Base-by-base conservation (phyloP, 2,797 vertebrate genomes). In the Podargus strigoides region DNA sequence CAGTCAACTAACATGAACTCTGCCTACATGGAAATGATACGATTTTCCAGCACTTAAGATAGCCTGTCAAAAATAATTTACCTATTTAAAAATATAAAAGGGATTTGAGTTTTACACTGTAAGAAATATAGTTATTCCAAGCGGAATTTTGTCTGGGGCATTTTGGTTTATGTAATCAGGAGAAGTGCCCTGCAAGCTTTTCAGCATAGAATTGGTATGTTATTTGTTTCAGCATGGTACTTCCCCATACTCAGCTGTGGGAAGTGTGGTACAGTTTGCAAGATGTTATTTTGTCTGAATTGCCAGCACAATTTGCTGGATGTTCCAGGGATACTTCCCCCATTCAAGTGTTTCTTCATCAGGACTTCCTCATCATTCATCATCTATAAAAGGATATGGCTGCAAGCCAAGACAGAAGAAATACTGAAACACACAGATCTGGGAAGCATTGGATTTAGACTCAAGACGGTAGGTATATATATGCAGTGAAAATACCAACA, bases 271-370 rank as follows among this genome's bases (percentile, higher is more conserved):
- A 21, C 22, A 67, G 27, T 82, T 91, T 89, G 72, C 78, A 85
- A 89, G 53, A 85, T 87, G 68, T 92, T 89, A 58, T 76, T 84
- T 75, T 20, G 10, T 46, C 59, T 90, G n/a, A 94, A 85, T 75
- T 87, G 13, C 41, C 37, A 79, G 36, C 30, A 39, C 21, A 62
- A 27, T 69, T 93, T 89, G 10, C 24, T 89, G n/a, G 32, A n/a
- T 93, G 60, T 88, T 94, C 55, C 55, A 50, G 16, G 27, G 60
- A 26, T 85, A 39, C 47, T 73, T 87, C 22, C 23, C n/a, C 86
- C 30, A 26, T 87, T 90, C 53, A 89, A 66, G 7, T 62, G 58
- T 56, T 92, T 86, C 64, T 68, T 88, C 36, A n/a, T 74, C 55
- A 77, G 53, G 53, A 75, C 28, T 52, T 85, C 26, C 20, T 68